Percentiles rank a stretch among this genome's conserved stretches.
Evolutionary conservation across 2,888 invertebrate species (phyloP).

Genomic region (Aleiodes testaceus): DNA sequence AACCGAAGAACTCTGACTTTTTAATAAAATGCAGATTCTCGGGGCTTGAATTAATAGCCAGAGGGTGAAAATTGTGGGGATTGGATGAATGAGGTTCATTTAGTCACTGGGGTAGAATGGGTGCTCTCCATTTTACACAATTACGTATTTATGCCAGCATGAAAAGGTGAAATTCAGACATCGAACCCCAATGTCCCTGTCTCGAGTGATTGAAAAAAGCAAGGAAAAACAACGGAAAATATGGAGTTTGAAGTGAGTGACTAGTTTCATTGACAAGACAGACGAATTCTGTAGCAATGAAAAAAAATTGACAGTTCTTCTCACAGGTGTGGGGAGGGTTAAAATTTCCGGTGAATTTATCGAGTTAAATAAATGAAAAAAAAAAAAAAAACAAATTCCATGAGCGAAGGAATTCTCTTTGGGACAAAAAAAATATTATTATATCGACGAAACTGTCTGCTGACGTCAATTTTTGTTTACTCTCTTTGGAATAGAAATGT

Average conservation of each 20-base stretch:
- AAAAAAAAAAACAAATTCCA: not conserved
- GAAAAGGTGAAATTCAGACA: no score
- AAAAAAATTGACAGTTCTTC: constrained; percentile 3
- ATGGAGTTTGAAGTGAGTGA: constrained; percentile 23
- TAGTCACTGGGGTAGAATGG: no score
- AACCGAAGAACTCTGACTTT: no score
- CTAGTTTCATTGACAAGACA: constrained; percentile 15
- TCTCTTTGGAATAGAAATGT: constrained; percentile 2
- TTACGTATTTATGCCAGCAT: no score
- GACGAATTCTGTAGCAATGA: constrained; percentile 11
- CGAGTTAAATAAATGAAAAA: not conserved
- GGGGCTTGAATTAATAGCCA: no score
- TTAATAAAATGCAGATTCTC: no score
- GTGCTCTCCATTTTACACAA: no score
- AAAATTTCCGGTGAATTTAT: constrained; percentile 29
- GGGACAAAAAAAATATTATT: constrained; percentile 7
- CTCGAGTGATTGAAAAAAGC: no score
- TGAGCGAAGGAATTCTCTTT: not conserved
- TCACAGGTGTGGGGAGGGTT: constrained; percentile 18
- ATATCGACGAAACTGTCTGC: constrained; percentile 6
- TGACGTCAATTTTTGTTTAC: constrained; percentile 2
- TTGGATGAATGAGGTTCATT: no score
- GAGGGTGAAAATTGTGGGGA: no score
- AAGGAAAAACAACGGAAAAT: constrained; percentile 8
- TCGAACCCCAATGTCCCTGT: no score